A percentile compares a stretch with the other conserved stretches of the same genome.
phyloP scores from a whole-genome alignment of 2,888 invertebrate species.

The Drosophila barbarae region DNA sequence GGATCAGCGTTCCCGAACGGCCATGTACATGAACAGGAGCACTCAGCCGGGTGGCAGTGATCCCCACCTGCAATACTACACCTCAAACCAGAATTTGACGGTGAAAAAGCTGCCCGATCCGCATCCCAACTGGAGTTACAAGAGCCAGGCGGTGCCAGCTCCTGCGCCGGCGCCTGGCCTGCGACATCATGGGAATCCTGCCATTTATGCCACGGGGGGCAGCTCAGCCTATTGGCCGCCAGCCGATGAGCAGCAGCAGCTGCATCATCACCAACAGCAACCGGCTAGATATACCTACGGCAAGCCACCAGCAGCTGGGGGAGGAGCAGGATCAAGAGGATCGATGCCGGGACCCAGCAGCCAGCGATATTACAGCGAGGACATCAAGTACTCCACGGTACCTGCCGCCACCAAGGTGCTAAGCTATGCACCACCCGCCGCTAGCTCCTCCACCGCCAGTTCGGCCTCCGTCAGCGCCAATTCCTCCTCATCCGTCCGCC shows the following conservation, averaged over 20 bases:
- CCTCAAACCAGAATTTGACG: conserved; percentile 60
- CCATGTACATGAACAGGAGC: conserved; percentile 45
- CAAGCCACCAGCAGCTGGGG: conserved; percentile 1
- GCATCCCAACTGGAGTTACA: conserved; percentile 54
- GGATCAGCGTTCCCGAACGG: conserved; percentile 30
- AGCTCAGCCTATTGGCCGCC: conserved; percentile 56
- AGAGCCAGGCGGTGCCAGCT: conserved; percentile 37
- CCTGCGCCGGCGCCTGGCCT: conserved; percentile 37
- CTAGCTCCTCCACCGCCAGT: conserved; percentile 27
- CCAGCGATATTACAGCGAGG: conserved; percentile 53
- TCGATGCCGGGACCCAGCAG: conserved; percentile 4
- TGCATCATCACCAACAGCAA: conserved; percentile 28
- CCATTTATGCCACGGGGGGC: conserved; percentile 36
- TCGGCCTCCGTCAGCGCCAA: conserved; percentile 6
- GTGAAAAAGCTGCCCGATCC: conserved; percentile 53
- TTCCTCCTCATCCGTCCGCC: conserved; percentile 25
- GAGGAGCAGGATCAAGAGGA: background rate
- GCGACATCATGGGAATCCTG: conserved; percentile 35
- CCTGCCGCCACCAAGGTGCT: conserved; percentile 42
- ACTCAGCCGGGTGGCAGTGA: conserved; percentile 37
- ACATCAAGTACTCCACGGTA: conserved; percentile 49
- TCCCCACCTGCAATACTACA: conserved; percentile 65
- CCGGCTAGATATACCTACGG: conserved; percentile 24
- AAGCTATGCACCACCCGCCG: conserved; percentile 38
- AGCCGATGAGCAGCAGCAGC: conserved; percentile 47